Conservation (phyloP, 64 coral and sea anemone genomes). For the Actinia tenebrosa region DNA sequence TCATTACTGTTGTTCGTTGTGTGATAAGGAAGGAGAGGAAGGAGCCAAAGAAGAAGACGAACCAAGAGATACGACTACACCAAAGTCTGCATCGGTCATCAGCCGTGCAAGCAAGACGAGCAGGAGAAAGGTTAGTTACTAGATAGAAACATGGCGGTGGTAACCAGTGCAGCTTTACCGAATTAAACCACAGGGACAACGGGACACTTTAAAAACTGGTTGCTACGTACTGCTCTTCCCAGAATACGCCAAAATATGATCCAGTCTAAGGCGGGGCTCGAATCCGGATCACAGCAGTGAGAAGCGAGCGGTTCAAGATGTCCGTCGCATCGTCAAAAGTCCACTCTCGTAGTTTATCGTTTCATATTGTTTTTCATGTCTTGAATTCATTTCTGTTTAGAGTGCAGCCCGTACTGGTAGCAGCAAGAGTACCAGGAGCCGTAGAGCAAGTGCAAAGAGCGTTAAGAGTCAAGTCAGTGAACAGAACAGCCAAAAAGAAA, state of each 20-base stretch:
- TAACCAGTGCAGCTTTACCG: no score
- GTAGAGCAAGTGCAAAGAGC: constrained; percentile 83
- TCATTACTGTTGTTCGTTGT: neutral
- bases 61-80: constrained; percentile 26
- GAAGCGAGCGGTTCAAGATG: no score
- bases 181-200: no score
- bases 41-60: constrained; percentile 48
- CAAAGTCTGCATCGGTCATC: constrained; percentile 70
- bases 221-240: no score
- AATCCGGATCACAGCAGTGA: no score
- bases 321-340: no score
- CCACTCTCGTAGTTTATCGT: neutral
- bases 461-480: constrained; percentile 67
- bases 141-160: no score
- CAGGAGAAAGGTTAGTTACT: constrained; percentile 47
- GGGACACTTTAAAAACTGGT: no score
- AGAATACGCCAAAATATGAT: no score
- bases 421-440: constrained; percentile 70
- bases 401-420: constrained; percentile 74
- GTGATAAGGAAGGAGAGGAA: constrained; percentile 43
- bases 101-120: constrained; percentile 67
- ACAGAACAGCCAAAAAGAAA: constrained; percentile 45
- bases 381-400: constrained; percentile 14
- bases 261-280: no score
- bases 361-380: neutral